Conservation (phyloP, 2,888 invertebrate genomes). For the Notodonta dromedarius region DNA sequence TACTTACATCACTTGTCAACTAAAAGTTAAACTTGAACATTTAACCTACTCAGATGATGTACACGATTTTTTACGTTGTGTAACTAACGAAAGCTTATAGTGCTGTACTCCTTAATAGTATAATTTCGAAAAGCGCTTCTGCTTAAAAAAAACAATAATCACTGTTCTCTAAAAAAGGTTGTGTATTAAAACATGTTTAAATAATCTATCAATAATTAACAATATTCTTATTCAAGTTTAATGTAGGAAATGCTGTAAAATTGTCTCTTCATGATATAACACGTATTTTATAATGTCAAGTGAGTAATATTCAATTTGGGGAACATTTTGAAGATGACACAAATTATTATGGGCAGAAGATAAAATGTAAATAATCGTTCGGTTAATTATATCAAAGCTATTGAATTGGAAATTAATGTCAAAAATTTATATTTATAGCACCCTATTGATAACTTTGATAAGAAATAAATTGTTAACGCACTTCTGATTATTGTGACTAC, state of each 20-base stretch:
- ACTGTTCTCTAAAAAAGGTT: background rate
- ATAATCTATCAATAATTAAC: background rate
- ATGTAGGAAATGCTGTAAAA: too few relatives aligned
- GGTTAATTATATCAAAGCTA: constrained; percentile 24
- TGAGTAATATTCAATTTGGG: background rate
- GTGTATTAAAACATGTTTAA: background rate
- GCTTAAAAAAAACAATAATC: background rate
- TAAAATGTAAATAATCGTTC: background rate
- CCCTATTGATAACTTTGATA: constrained; percentile 44
- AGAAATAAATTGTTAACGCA: constrained; percentile 46
- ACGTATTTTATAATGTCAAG: background rate
- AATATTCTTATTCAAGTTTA: too few relatives aligned
- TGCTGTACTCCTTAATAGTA: too few relatives aligned
- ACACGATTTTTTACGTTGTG: too few relatives aligned
- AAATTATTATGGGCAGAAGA: constrained; percentile 1
- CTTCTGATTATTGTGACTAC: constrained; percentile 39
- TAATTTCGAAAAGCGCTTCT: too few relatives aligned
- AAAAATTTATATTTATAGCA: constrained; percentile 58
- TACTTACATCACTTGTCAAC: too few relatives aligned
- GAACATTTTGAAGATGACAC: background rate
- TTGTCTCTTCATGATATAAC: too few relatives aligned
- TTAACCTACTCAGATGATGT: too few relatives aligned
- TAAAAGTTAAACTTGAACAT: too few relatives aligned
- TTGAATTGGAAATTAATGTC: constrained; percentile 49
- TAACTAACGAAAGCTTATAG: too few relatives aligned